These are phyloP conservation scores for Miltochrista miniata DNA, from an alignment of 2,888 invertebrate genomes.

Conservation along the genomic window DNA sequence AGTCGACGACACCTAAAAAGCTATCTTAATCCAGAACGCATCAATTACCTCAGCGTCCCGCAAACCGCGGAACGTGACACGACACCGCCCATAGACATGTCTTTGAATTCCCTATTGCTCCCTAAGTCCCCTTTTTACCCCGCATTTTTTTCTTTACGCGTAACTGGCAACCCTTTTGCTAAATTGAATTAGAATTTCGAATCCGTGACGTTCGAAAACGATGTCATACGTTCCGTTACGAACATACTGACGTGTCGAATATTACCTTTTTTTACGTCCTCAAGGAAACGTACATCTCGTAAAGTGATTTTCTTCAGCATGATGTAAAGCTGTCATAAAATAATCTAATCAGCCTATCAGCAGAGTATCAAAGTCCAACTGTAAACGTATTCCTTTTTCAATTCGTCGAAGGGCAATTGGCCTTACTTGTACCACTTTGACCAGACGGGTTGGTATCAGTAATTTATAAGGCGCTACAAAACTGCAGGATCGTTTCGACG, in stretches of 20 bases:
- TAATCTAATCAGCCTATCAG: no score
- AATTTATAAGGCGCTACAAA: no score
- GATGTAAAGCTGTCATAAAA: no score
- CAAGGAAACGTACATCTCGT: no score
- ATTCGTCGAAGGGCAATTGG: no score
- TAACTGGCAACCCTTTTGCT: slow-evolving; percentile 76
- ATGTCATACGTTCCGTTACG: slow-evolving; percentile 27
- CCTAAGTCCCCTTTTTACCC: slow-evolving; percentile 28
- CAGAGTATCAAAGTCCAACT: no score
- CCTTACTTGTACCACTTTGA: no score
- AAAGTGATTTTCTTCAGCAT: no score
- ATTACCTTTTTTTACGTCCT: not conserved
- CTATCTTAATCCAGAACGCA: slow-evolving; percentile 63
- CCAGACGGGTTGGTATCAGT: no score
- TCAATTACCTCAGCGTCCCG: slow-evolving; percentile 63
- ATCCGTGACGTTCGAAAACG: slow-evolving; percentile 37
- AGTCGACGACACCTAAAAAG: slow-evolving; percentile 51
- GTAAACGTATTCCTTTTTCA: no score
- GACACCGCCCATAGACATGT: slow-evolving; percentile 74
- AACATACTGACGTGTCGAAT: not conserved
- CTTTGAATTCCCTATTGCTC: slow-evolving; percentile 59
- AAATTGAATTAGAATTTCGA: slow-evolving; percentile 75
- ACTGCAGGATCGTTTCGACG: no score
- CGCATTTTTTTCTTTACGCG: slow-evolving; percentile 65
- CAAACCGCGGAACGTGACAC: slow-evolving; percentile 62